These are phyloP conservation scores for Myiozetetes cayanensis DNA, from an alignment of 2,113 vertebrate species.

Conservation along the genomic window DNA sequence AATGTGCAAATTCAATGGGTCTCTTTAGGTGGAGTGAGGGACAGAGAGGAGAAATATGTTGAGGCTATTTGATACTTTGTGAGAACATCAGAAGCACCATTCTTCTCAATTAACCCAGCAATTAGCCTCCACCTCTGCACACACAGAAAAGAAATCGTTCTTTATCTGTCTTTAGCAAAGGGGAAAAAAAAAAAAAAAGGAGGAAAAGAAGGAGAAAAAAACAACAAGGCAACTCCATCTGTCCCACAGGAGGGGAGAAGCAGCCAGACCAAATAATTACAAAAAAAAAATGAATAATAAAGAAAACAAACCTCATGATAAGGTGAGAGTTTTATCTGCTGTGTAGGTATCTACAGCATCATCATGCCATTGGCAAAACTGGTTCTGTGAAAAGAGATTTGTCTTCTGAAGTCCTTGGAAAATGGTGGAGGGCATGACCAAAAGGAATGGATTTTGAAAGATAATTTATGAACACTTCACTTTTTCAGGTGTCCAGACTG, in stretches of 20 bases:
- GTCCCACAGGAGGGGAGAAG: neutral
- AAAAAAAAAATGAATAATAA: neutral
- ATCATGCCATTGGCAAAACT: neutral
- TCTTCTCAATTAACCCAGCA: constrained; percentile 72
- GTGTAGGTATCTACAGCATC: neutral
- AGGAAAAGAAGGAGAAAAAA: neutral
- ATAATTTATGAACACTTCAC: neutral
- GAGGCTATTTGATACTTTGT: constrained; percentile 67
- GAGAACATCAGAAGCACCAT: constrained; percentile 70
- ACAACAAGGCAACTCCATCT: neutral
- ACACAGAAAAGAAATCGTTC: constrained; percentile 33
- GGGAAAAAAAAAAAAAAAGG: neutral
- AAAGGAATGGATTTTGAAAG: neutral
- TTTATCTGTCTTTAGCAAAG: neutral
- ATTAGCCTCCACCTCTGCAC: constrained; percentile 61
- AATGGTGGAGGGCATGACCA: neutral
- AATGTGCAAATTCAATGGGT: constrained; percentile 47
- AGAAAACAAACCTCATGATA: neutral
- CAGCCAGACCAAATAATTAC: neutral
- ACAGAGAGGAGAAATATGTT: constrained; percentile 61
- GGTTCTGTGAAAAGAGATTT: neutral
- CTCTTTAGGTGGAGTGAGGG: constrained; percentile 52
- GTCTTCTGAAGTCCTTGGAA: neutral
- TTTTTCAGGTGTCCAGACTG: neutral
- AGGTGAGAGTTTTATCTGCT: neutral